phyloP scores from a whole-genome alignment of 2,797 vertebrate species.

The Serranus cabrilla region DNA sequence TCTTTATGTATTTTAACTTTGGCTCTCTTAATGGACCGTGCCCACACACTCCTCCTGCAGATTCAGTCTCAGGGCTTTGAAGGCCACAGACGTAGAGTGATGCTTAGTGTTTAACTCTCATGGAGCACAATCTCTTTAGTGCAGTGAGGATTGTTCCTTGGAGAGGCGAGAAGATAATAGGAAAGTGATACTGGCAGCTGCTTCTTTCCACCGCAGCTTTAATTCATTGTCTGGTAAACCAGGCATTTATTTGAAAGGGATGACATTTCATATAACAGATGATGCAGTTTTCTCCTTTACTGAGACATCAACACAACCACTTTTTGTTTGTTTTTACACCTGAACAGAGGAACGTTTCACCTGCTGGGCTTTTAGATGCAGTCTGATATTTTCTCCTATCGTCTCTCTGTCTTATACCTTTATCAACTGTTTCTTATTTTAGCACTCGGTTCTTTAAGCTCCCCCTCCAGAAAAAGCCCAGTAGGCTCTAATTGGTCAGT shows the following conservation, averaged over 20 bases:
- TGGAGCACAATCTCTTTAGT: slow-evolving; percentile 45
- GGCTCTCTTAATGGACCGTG: slow-evolving; percentile 51
- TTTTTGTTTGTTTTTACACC: background rate
- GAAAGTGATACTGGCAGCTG: slow-evolving; percentile 19
- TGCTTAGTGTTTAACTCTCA: slow-evolving; percentile 15
- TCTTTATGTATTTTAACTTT: slow-evolving; percentile 51
- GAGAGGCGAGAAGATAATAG: slow-evolving; percentile 41
- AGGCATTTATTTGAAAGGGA: slow-evolving; percentile 18
- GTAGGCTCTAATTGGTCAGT: too few species aligned
- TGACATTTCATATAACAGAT: background rate
- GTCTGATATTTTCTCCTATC: background rate
- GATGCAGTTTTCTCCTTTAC: background rate
- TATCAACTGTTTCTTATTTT: too few species aligned
- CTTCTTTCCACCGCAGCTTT: slow-evolving; percentile 32
- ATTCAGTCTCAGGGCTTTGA: slow-evolving; percentile 50
- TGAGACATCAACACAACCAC: background rate
- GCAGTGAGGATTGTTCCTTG: slow-evolving; percentile 42
- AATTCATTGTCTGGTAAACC: slow-evolving; percentile 13
- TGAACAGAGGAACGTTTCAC: background rate
- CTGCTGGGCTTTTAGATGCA: background rate
- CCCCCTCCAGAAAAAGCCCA: too few species aligned
- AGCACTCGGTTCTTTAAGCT: too few species aligned
- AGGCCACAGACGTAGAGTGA: slow-evolving; percentile 32
- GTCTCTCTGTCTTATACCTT: too few species aligned
- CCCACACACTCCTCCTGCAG: slow-evolving; percentile 58